Evolutionary conservation across 1,140 invertebrate species (phyloP).

Genomic region (Bradysia coprophila): DNA sequence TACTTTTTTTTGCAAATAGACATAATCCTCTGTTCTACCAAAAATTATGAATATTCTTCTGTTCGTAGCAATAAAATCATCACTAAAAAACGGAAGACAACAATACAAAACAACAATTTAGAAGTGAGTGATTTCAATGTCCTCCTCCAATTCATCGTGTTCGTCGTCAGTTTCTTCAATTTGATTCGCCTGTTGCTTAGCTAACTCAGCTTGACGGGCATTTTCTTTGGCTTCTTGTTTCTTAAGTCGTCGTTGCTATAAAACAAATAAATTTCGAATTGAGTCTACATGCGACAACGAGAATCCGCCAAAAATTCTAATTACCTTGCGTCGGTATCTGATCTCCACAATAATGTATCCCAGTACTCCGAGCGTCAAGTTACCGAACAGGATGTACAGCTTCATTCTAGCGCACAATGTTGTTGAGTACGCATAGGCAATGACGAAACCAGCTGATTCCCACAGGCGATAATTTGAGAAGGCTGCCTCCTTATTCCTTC

Average conservation of each 20-base stretch:
- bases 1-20: no score
- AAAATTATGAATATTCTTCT: no score
- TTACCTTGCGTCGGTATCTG: slow-evolving; percentile 54
- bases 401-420: slow-evolving; percentile 77
- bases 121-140: slow-evolving; percentile 67
- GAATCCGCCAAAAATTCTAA: slow-evolving; percentile 3
- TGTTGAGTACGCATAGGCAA: slow-evolving; percentile 77
- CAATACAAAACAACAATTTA: no score
- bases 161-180: slow-evolving; percentile 61
- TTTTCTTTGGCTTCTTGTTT: slow-evolving; percentile 35
- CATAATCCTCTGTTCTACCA: no score
- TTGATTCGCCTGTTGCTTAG: slow-evolving; percentile 13
- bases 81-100: no score
- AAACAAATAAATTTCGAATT: slow-evolving; percentile 4
- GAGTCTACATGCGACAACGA: not conserved
- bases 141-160: slow-evolving; percentile 66
- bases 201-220: slow-evolving; percentile 12
- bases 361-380: slow-evolving; percentile 56
- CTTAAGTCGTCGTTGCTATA: slow-evolving; percentile 34
- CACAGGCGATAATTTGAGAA: slow-evolving; percentile 92
- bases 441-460: slow-evolving; percentile 83
- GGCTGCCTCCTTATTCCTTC: slow-evolving; percentile 83
- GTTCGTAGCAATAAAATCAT: no score
- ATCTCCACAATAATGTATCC: slow-evolving; percentile 74
- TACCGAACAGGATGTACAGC: slow-evolving; percentile 68